Evolutionary conservation across 2,113 vertebrate genomes (phyloP).

Genomic region (Chaetura pelagica): DNA sequence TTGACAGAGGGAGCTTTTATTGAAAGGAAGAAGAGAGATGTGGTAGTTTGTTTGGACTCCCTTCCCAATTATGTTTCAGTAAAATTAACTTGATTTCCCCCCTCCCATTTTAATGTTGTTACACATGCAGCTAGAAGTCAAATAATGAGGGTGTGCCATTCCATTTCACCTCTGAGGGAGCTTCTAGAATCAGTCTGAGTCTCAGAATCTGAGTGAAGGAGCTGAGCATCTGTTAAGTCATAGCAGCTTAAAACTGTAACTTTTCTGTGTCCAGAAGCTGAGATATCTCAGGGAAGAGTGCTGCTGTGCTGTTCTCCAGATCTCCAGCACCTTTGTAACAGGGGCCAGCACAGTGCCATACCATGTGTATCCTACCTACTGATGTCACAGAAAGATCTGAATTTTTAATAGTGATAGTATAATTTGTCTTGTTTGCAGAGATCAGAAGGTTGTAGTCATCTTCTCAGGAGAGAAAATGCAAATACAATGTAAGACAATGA

Average conservation of each 20-base stretch:
- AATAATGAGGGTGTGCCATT: accelerated
- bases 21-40: not conserved
- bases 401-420: not conserved
- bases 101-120: not conserved
- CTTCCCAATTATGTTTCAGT: not conserved
- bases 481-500: not conserved
- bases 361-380: not conserved
- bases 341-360: not conserved
- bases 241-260: not conserved
- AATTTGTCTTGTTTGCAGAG: slow-evolving; percentile 1
- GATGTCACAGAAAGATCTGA: not conserved
- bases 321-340: not conserved
- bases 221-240: not conserved
- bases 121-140: not conserved
- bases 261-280: not conserved
- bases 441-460: not conserved
- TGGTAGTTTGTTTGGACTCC: not conserved
- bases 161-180: not conserved
- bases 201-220: not conserved
- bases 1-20: slow-evolving; percentile 24
- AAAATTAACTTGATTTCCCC: not conserved
- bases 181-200: not conserved
- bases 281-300: not conserved
- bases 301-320: not conserved
- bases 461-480: not conserved